Evolutionary conservation across 2,888 invertebrate genomes (phyloP), one percentile per base, ranked within the genome.

Genomic region (Adela reaumurella): DNA sequence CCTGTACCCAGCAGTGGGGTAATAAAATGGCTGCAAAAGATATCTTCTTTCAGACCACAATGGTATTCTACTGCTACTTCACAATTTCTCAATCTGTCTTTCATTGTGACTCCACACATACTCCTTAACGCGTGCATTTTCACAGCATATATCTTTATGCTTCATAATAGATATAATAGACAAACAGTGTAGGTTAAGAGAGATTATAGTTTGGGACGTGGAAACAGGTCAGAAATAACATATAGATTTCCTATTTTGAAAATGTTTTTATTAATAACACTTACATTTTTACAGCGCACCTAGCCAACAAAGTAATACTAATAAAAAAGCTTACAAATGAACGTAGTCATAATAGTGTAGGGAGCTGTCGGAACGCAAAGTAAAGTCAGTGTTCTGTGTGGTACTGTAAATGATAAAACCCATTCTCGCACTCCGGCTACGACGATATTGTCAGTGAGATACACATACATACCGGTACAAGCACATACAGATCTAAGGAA

Each of bases 261-360:
- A 78, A 77, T 77, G 76, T 77, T 78, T 78, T 74, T 78, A 56
- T 78, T 77, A 78, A 76, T 78, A 78, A 78, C 78, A 78, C 78
- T 78, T 78, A 78, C 76, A 78, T 77, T 76, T 78, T 78, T 78
- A 78, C 78, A 78, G 78, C 78, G 72, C 72, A 73, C 74, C 78
- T 78, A 78, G 77, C 78, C 77, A 78, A 78, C 78, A 77, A 70
- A 78, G 77, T 78, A 76, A 74, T 76, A 74, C 76, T 77, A 52
- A 50, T 52, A 52, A 52, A 52, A 51, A 51, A 52, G 52, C 52
- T 49, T 52, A 52, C 45, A 46, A 50, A 77, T 71, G 70, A 78
- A 78, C 71, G 70, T 64, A 76, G n/a, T n/a, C n/a, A n/a, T n/a
- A n/a, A 74, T 70, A 59, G 78, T 78, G 78, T 77, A 76, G 74